Percentiles rank a stretch among this genome's conserved stretches.
Conservation (phyloP, 2,888 invertebrate genomes). For the Siphonodentalium dalli region DNA sequence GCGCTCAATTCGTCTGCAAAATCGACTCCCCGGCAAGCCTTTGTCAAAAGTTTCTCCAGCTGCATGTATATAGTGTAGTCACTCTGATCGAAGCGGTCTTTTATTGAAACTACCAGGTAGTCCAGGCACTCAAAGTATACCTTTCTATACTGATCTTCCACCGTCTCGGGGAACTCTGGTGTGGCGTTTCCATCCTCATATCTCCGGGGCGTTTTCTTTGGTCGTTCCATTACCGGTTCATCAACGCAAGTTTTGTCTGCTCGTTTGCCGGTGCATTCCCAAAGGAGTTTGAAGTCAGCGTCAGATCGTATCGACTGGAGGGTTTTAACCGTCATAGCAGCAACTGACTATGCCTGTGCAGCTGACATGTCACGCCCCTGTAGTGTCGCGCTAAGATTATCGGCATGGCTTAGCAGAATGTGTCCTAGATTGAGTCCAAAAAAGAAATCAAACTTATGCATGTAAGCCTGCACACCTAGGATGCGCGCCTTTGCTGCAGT, state of each 20-base stretch:
- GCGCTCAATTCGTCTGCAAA: background rate
- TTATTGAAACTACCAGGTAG: slow-evolving; percentile 6
- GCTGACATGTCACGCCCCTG: slow-evolving; percentile 22
- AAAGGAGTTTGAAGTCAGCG: slow-evolving; percentile 6
- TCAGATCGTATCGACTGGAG: slow-evolving; percentile 3
- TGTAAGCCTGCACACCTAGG: slow-evolving; percentile 14
- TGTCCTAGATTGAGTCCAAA: slow-evolving; percentile 14
- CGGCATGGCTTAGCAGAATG: slow-evolving; percentile 15
- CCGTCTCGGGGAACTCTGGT: slow-evolving; percentile 5
- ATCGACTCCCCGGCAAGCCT: slow-evolving; percentile 2
- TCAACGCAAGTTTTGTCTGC: slow-evolving; percentile 8
- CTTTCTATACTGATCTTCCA: slow-evolving; percentile 14
- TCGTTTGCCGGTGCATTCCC: slow-evolving; percentile 4
- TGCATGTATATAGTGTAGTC: slow-evolving; percentile 12
- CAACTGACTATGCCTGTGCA: slow-evolving; percentile 14
- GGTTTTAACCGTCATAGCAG: background rate
- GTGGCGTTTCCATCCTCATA: slow-evolving; percentile 9
- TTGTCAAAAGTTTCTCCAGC: slow-evolving; percentile 18
- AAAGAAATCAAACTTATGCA: slow-evolving; percentile 16
- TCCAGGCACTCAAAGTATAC: slow-evolving; percentile 21
- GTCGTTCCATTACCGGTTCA: slow-evolving; percentile 14
- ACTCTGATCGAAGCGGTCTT: slow-evolving; percentile 20
- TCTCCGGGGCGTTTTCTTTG: slow-evolving; percentile 14
- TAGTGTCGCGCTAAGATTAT: slow-evolving; percentile 21
- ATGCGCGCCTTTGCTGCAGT: slow-evolving; percentile 9